phyloP scores from a whole-genome alignment of 2,888 invertebrate genomes.

The Drosophila incognita region DNA sequence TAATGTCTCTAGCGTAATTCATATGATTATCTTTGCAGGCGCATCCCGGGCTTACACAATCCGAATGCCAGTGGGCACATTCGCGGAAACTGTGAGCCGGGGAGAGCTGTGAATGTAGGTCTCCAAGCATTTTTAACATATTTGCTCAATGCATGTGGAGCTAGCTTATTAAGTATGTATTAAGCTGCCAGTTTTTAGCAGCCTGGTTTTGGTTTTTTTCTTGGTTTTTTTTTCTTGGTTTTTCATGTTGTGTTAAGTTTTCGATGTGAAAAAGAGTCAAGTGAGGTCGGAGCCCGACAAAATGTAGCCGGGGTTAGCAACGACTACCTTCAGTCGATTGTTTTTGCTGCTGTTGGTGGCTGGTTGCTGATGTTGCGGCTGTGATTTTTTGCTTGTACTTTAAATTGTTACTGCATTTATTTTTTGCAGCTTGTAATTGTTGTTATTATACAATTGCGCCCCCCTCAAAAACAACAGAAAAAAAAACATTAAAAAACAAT shows the following conservation, averaged over 20 bases:
- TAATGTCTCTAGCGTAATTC: conserved; percentile 17
- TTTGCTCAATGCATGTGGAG: conserved; percentile 59
- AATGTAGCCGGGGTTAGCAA: conserved; percentile 64
- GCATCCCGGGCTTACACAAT: conserved; percentile 64
- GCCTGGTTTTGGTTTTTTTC: conserved; percentile 7
- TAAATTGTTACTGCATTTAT: conserved; percentile 65
- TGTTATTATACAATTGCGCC: conserved; percentile 75
- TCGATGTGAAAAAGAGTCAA: conserved; percentile 78
- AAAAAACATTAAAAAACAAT: conserved; percentile 38
- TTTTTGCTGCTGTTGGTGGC: conserved; percentile 31
- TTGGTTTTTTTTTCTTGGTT: conserved; percentile 24
- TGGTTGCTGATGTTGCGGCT: conserved; percentile 50
- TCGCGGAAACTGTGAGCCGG: background rate
- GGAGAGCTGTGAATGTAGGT: conserved; percentile 19
- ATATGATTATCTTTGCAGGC: conserved; percentile 34
- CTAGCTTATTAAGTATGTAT: conserved; percentile 66
- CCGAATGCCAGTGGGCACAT: conserved; percentile 19
- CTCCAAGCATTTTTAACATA: conserved; percentile 54
- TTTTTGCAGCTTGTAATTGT: conserved; percentile 74
- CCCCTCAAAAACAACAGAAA: conserved; percentile 19
- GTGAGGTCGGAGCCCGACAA: conserved; percentile 66
- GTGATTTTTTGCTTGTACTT: conserved; percentile 64
- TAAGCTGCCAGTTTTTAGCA: conserved; percentile 46
- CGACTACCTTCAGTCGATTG: conserved; percentile 66
- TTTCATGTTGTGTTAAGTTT: conserved; percentile 31